Evolutionary conservation across 2,113 vertebrate genomes (phyloP), one percentile per base, ranked within the genome.

Genomic region (Panthera tigris): DNA sequence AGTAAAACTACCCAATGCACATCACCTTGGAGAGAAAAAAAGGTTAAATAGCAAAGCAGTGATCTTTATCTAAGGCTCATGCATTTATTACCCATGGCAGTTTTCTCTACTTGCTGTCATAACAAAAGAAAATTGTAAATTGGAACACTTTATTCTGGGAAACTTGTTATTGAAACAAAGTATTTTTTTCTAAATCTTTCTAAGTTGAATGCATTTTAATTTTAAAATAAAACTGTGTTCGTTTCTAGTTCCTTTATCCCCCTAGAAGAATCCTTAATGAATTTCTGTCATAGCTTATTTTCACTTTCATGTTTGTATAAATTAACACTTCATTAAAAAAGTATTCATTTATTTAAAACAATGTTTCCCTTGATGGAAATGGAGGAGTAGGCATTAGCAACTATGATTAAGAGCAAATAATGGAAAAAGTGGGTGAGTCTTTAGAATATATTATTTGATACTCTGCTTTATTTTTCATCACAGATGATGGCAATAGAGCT

Each of bases 311-410:
- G 13, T 91, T 90, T 81, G 52, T 97, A 95, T 97, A 97, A 97
- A 97, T 97, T 97, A 95, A 90, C 88, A 96, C 63, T 95, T 92
- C 48, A 88, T 97, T 94, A 96, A 83, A 97, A 92, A 92, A 73
- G 16, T 66, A 92, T 91, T 94, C 80, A 90, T 96, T 97, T 94
- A 86, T 68, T 94, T 94, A 96, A 97, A 95, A 81, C 18, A 97
- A 93, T n/a, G 57, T 91, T 95, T 96, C 68, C 69, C 61, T 80
- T 91, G 6, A 81, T 86, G 85, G 57, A 81, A 92, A 93, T 45
- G 36, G 36, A 93, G 50, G 4, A 90, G 18, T 88, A 79, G 83
- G 14, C 19, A 89, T 76, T 97, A 74, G 16, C 68, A 96, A 95
- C 19, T 80, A 61, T 48, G 25, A 88, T 80, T 68, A 95, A 87